phyloP scores from a whole-genome alignment of 2,797 vertebrate species.

The Vespertilio murinus region DNA sequence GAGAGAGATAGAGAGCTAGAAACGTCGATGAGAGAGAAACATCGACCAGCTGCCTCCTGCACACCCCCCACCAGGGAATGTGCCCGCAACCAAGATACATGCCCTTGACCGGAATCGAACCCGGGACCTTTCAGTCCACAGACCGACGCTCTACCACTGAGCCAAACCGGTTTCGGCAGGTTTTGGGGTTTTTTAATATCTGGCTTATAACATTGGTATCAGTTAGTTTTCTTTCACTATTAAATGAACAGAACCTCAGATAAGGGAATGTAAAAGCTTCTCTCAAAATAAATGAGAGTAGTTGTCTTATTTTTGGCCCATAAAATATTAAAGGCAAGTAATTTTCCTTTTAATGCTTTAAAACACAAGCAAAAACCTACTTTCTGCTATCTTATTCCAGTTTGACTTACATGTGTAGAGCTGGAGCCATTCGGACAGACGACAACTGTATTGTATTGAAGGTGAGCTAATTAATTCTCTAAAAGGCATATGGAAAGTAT shows the following conservation, averaged over 20 bases:
- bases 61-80: no score
- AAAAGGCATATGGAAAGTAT: slow-evolving; percentile 12
- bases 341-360: slow-evolving; percentile 31
- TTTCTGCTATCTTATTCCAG: slow-evolving; percentile 84
- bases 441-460: slow-evolving; percentile 95
- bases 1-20: no score
- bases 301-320: neutral
- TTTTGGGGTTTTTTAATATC: neutral
- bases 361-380: neutral
- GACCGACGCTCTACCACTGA: no score
- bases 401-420: slow-evolving; percentile 99
- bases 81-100: no score
- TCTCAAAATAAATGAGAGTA: slow-evolving; percentile 1
- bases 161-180: no score
- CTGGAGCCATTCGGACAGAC: slow-evolving; percentile 95
- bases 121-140: no score
- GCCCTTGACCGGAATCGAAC: no score
- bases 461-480: slow-evolving; percentile 83
- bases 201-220: neutral
- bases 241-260: neutral
- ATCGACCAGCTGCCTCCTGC: no score
- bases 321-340: slow-evolving; percentile 47
- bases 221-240: slow-evolving; percentile 18
- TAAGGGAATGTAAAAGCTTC: slow-evolving; percentile 4
- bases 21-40: no score